Base-by-base conservation (phyloP, 2,888 invertebrate genomes). In the Tiliacea citrago region DNA sequence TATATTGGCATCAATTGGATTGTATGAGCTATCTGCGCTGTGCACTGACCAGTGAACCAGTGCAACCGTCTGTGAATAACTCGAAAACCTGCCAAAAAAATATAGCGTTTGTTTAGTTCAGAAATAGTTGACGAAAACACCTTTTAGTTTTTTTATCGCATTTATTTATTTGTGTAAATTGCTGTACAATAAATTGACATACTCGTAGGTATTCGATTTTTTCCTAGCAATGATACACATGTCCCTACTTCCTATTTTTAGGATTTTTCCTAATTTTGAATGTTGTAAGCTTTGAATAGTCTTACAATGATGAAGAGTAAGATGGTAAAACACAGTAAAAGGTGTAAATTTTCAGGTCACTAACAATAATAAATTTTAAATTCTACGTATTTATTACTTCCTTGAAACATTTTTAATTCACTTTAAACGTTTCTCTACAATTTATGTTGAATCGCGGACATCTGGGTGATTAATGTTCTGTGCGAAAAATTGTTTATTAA, bases 381-480 rank as follows among this genome's bases (percentile, higher is more conserved):
- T 82, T 74, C 76, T 69, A 29, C 66, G 13, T 65, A 62, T 82
- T 84, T 85, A 82, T 79, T 70, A 73, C 73, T 63, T 81, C 69
- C 57, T 72, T 53, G 74, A 73, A 85, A 76, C 68, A 79, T 85
- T 79, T 84, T 83, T 85, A 72, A 86, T 77, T 80, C 71, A 61
- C 69, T 76, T 73, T 61, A 75, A 73, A 65, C 66, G 47, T 63
- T 80, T 42, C 71, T 66, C 55, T 71, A 39, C 49, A 83, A 86
- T 83, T 79, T 77, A 84, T 77, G 80, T 76, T 72, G 68, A 71
- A 73, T 68, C 45, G 76, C n/a, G 70, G 86, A 71, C 83, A 77
- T 83, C 75, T 83, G 80, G 66, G 65, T 82, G 79, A 84, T 79
- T 75, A 73, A 85, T 79, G 79, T 75, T 47, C 61, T 53, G 53